A percentile compares a stretch with the other conserved stretches of the same genome.
These are phyloP conservation scores for Caenorhabditis afra DNA, from an alignment of 2,888 invertebrate species.

Conservation along the genomic window DNA sequence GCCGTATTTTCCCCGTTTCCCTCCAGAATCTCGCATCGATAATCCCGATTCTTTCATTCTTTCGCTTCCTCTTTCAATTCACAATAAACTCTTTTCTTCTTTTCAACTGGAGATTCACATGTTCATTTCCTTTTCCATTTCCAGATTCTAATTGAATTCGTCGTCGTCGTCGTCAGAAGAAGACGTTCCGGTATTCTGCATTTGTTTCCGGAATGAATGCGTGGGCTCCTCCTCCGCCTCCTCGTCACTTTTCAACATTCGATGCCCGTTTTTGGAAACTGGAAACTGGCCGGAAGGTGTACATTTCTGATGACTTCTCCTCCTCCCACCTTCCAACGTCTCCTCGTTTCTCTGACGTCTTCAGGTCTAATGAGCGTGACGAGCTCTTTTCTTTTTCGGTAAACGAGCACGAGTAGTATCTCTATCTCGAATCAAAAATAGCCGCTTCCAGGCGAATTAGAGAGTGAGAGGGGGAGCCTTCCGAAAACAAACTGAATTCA, in stretches of 20 bases:
- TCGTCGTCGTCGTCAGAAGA: background rate
- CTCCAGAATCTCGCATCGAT: slow-evolving; percentile 26
- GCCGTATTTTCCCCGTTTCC: background rate
- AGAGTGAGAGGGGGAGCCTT: too few relatives aligned
- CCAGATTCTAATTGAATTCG: slow-evolving; percentile 30
- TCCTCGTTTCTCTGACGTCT: slow-evolving; percentile 1
- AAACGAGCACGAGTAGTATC: too few relatives aligned
- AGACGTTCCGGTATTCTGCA: too few relatives aligned
- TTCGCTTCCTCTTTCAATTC: slow-evolving; percentile 7
- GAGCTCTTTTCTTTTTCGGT: background rate
- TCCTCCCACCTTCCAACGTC: slow-evolving; percentile 1
- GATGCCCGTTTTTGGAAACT: slow-evolving; percentile 13
- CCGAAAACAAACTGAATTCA: too few relatives aligned
- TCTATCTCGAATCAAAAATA: too few relatives aligned
- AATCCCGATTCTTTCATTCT: slow-evolving; percentile 10
- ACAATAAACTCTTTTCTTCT: slow-evolving; percentile 30
- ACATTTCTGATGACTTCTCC: slow-evolving; percentile 21
- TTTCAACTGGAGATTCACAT: background rate
- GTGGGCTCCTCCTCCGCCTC: too few relatives aligned
- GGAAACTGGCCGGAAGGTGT: slow-evolving; percentile 13
- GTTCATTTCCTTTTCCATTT: slow-evolving; percentile 11
- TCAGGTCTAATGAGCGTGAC: background rate
- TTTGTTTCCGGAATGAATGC: too few relatives aligned
- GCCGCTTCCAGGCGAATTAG: too few relatives aligned
- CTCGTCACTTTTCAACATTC: slow-evolving; percentile 3